phyloP scores from a whole-genome alignment of 2,797 vertebrate genomes.

The Carapus acus region DNA sequence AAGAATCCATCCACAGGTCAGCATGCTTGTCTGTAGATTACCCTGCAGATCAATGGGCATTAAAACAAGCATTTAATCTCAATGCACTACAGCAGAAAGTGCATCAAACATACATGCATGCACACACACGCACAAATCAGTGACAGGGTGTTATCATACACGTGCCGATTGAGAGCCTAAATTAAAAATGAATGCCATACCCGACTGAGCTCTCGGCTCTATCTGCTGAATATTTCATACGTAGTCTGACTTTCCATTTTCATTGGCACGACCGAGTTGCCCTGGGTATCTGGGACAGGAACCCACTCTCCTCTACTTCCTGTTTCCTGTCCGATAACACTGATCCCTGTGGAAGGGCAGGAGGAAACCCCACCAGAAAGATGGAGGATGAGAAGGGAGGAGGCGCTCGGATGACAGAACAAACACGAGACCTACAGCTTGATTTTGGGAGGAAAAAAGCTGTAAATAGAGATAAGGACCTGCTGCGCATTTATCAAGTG shows the following conservation, averaged over 20 bases:
- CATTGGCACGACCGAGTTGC: slow-evolving; percentile 37
- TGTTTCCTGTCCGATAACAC: slow-evolving; percentile 64
- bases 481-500: no score
- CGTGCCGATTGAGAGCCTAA: slow-evolving; percentile 27
- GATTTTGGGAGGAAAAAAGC: no score
- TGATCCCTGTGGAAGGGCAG: slow-evolving; percentile 19
- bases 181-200: slow-evolving; percentile 59
- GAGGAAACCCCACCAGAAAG: slow-evolving; percentile 48
- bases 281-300: slow-evolving; percentile 55
- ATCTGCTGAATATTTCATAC: slow-evolving; percentile 69
- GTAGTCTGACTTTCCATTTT: slow-evolving; percentile 47
- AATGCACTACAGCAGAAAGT: no score
- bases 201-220: slow-evolving; percentile 47
- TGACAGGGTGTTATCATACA: slow-evolving; percentile 8
- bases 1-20: no score
- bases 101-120: slow-evolving; percentile 8
- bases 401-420: background rate
- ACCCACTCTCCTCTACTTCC: slow-evolving; percentile 52
- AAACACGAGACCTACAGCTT: no score
- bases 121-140: slow-evolving; percentile 23
- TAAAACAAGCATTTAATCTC: no score
- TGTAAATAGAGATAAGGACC: no score
- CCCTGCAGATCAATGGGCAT: slow-evolving; percentile 5
- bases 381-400: slow-evolving; percentile 16
- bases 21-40: no score